Base-by-base conservation (phyloP, 2,113 vertebrate species). In the Antigone vipio region DNA sequence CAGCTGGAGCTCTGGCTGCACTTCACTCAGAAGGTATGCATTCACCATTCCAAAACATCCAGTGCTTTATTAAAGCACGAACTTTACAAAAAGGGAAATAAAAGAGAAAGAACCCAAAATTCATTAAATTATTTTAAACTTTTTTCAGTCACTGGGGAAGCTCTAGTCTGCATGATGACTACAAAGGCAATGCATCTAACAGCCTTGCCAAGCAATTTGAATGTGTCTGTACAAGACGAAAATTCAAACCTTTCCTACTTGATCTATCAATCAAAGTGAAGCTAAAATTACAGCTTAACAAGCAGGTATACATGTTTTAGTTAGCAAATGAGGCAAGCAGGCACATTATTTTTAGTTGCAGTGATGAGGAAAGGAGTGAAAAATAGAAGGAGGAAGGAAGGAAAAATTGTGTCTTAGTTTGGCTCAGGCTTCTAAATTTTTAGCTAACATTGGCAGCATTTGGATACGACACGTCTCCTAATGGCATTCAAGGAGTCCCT, bases 231-330 rank as follows among this genome's bases (percentile, higher is more conserved):
- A 72, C 67, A 89, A 85, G 89, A 93, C 1, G 16, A 95, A 96
- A 93, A 93, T 88, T 92, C 89, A 96, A 92, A 80, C 78, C 69
- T 89, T 92, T 91, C 75, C 62, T 94, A 69, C 55, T 91, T 84
- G 62, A 91, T 64, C 76, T 84, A 92, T 95, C 95, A 94, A 95
- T 97, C 91, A 93, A 83, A 91, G 30, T 78, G 93, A 97, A 96
- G 85, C 89, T 91, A 93, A 96, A 97, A 93, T 96, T 93, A 89
- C 67, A 93, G 94, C 59, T 87, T 92, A 95, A 97, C 50, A 59
- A 89, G 75, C 78, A 96, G 94, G 93, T 92, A 95, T 92, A 94
- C 42, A 85, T 92, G 49, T 67, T 95, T 89, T 86, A 96, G 74
- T 93, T 93, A 94, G 85, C 80, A 95, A 96, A 93, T 85, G 77